Evolutionary conservation across 2,888 invertebrate species (phyloP).

Genomic region (Boloria euphrosyne): DNA sequence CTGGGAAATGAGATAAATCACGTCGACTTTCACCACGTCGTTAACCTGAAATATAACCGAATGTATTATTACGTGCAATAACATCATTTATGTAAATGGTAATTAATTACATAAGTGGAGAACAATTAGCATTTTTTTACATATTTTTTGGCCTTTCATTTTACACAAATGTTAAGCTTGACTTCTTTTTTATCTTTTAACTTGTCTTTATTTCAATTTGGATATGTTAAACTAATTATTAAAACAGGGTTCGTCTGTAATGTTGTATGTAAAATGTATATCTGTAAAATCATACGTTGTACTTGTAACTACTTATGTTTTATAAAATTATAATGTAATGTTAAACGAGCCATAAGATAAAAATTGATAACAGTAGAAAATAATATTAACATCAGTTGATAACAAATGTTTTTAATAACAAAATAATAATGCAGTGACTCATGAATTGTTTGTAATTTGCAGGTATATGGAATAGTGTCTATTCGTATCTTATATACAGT

Average conservation of each 20-base stretch:
- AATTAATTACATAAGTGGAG: slow-evolving; percentile 24
- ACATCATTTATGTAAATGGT: slow-evolving; percentile 33
- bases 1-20: slow-evolving; percentile 44
- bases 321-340: slow-evolving; percentile 13
- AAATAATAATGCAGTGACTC: slow-evolving; percentile 35
- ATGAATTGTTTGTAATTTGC: slow-evolving; percentile 47
- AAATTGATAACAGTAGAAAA: slow-evolving; percentile 12
- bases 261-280: not conserved
- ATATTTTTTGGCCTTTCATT: not conserved
- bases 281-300: not conserved
- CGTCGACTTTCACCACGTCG: slow-evolving; percentile 45
- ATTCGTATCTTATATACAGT: slow-evolving; percentile 42
- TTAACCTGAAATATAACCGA: slow-evolving; percentile 41
- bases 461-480: slow-evolving; percentile 48
- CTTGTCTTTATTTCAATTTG: too few species aligned
- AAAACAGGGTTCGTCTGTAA: slow-evolving; percentile 2
- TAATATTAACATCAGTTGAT: slow-evolving; percentile 15
- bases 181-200: too few species aligned
- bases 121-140: slow-evolving; percentile 14
- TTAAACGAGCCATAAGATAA: slow-evolving; percentile 2
- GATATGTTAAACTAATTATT: too few species aligned
- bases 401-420: slow-evolving; percentile 20
- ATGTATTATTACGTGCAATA: slow-evolving; percentile 37
- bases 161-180: too few species aligned
- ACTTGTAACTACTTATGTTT: not conserved